Base-by-base conservation (phyloP, 2,113 vertebrate species). In the Echinops telfairi region DNA sequence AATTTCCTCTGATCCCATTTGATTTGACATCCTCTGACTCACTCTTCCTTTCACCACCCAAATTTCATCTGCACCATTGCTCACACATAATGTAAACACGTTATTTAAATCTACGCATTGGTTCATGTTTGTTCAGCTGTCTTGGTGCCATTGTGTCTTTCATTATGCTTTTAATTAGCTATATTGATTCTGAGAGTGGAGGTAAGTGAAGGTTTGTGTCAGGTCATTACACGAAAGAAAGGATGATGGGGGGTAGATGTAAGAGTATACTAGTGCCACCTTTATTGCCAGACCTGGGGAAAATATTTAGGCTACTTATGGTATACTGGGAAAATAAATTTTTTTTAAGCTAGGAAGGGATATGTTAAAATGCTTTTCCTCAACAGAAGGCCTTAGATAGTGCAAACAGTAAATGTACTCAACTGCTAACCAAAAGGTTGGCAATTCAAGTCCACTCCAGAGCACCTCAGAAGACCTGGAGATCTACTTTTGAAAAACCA, bases 101-200 rank as follows among this genome's bases (percentile, higher is more conserved):
- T 76, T 47, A 91, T 76, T 95, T 86, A 94, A 94, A 83, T 84
- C 79, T 86, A 78, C 0, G 0, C 66, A 78, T 96, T 94, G 89
- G 70, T 84, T 87, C 78, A 73, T 93, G 79, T 96, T 95, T 94
- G 90, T 80, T 94, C 93, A 95, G 94, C 90, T 95, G 92, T 86
- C 92, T 90, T 27, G 3, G 85, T 93, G 89, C 53, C 79, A 70
- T 89, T 70, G 31, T 91, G 70, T 93, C 86, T 96, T 95, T 93
- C 91, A 94, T 87, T 92, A 68, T 62, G 60, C 53, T 93, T 95
- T 94, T 95, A 94, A 96, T 95, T 92, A 95, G 88, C 58, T 83
- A 2, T 2, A 47, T 80, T 92, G 70, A 95, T 95, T 90, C 82
- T 95, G 64, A 94, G 76, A 93, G 75, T 80, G 23, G 70, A 93